These are phyloP conservation scores for Papilio protenor DNA, from an alignment of 2,888 invertebrate species.

Conservation along the genomic window DNA sequence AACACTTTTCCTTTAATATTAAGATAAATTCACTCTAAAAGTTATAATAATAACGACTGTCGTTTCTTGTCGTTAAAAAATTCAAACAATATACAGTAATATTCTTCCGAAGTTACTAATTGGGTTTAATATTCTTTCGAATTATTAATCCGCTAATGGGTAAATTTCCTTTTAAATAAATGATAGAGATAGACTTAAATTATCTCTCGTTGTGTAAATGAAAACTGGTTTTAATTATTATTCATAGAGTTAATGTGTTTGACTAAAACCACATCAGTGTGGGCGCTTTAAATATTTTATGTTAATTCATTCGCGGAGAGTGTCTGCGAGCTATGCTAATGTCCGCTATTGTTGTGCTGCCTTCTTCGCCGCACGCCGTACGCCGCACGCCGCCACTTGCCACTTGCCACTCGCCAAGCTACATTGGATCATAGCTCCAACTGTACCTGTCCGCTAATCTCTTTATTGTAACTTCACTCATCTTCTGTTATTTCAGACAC, in stretches of 20 bases:
- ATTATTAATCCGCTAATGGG: background rate
- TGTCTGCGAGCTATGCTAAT: constrained; percentile 20
- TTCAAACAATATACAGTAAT: background rate
- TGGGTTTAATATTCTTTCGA: background rate
- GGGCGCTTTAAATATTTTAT: constrained; percentile 17
- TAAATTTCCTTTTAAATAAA: background rate
- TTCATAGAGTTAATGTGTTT: constrained; percentile 20
- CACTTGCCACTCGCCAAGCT: background rate
- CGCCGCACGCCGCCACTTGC: background rate
- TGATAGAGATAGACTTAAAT: too few species aligned
- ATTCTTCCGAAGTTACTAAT: background rate
- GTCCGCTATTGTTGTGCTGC: constrained; percentile 6
- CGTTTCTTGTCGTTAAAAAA: background rate
- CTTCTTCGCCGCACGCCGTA: background rate
- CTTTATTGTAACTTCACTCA: background rate
- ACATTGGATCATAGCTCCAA: background rate
- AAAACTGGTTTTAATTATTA: background rate
- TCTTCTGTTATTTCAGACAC: constrained; percentile 19
- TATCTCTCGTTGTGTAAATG: background rate
- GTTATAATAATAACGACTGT: background rate
- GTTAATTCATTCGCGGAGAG: constrained; percentile 17
- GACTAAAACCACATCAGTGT: constrained; percentile 27
- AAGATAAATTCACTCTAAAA: background rate
- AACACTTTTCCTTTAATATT: background rate
- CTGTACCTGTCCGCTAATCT: background rate